phyloP scores from a whole-genome alignment of 2,113 vertebrate species.

The Apeltes quadracus region DNA sequence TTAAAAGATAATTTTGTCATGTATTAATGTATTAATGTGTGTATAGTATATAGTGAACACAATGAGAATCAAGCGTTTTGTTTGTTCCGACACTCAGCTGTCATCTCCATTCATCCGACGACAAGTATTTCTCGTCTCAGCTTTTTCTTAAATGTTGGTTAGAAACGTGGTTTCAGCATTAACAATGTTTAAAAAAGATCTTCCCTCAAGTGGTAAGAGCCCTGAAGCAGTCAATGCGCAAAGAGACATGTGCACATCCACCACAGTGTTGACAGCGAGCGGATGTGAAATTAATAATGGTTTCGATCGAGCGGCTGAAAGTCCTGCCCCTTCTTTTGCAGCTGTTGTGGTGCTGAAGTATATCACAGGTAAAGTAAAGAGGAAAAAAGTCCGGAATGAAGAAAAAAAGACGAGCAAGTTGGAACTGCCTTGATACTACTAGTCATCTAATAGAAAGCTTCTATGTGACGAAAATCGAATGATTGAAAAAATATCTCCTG shows the following conservation, averaged over 20 bases:
- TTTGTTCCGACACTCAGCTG: not conserved
- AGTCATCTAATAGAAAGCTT: constrained; percentile 59
- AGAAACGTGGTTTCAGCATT: not conserved
- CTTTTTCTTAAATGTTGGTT: not conserved
- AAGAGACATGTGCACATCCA: constrained; percentile 28
- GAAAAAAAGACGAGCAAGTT: constrained; percentile 22
- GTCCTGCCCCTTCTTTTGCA: constrained; percentile 18
- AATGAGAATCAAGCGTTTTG: not conserved
- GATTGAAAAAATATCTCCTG: constrained; percentile 40
- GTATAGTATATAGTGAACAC: too few species aligned
- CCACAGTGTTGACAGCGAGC: constrained; percentile 18
- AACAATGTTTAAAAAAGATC: not conserved
- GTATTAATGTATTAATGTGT: not conserved
- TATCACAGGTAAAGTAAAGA: constrained; percentile 31
- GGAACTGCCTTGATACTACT: constrained; percentile 52
- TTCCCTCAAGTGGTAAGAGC: not conserved
- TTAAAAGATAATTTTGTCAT: not conserved
- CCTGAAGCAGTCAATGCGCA: constrained; percentile 20
- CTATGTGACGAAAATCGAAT: constrained; percentile 56
- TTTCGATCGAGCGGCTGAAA: constrained; percentile 31
- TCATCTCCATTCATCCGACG: not conserved
- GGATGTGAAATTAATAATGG: constrained; percentile 48
- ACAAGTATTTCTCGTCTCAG: not conserved
- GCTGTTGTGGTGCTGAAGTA: constrained; percentile 31
- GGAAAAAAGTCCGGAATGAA: constrained; percentile 23